phyloP scores from a whole-genome alignment of 2,888 invertebrate genomes.

The Pseudeuparius sepicola region DNA sequence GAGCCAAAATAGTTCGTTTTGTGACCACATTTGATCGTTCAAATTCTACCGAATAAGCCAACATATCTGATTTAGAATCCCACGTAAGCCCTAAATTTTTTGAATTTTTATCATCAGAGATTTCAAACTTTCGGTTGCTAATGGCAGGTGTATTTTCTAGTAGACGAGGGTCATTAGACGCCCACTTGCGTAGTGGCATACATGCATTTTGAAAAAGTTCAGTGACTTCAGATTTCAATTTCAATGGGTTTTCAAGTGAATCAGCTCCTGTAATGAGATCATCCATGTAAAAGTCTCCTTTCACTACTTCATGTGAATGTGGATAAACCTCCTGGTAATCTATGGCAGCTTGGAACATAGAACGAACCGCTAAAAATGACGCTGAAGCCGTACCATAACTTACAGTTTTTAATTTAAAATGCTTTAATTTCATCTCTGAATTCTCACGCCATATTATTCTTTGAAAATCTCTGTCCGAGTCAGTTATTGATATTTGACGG shows the following conservation, averaged over 20 bases:
- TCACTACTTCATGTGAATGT: slow-evolving; percentile 4
- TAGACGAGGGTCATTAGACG: slow-evolving; percentile 7
- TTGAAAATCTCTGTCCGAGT: slow-evolving; percentile 10
- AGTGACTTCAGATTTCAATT: slow-evolving; percentile 5
- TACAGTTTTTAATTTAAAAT: slow-evolving; percentile 12
- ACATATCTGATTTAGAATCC: slow-evolving; percentile 12
- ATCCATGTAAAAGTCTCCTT: slow-evolving; percentile 15
- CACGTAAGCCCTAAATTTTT: slow-evolving; percentile 14
- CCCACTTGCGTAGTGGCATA: slow-evolving; percentile 10
- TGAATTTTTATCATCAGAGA: slow-evolving; percentile 4
- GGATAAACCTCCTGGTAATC: slow-evolving; percentile 4
- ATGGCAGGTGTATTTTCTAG: background rate
- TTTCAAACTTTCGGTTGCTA: slow-evolving; percentile 5
- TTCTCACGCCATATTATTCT: slow-evolving; percentile 12
- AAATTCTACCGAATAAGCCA: slow-evolving; percentile 9
- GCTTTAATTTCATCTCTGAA: background rate
- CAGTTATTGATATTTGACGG: slow-evolving; percentile 7
- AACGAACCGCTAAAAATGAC: slow-evolving; percentile 14
- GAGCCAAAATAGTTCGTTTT: slow-evolving; percentile 12
- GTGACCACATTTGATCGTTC: slow-evolving; percentile 8
- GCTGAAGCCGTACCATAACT: slow-evolving; percentile 9
- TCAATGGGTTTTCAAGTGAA: background rate
- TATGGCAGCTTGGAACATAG: slow-evolving; percentile 10
- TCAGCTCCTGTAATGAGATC: slow-evolving; percentile 13
- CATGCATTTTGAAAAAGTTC: slow-evolving; percentile 2